Base-by-base conservation (phyloP, 2,888 invertebrate genomes). In the Mythimna impura region DNA sequence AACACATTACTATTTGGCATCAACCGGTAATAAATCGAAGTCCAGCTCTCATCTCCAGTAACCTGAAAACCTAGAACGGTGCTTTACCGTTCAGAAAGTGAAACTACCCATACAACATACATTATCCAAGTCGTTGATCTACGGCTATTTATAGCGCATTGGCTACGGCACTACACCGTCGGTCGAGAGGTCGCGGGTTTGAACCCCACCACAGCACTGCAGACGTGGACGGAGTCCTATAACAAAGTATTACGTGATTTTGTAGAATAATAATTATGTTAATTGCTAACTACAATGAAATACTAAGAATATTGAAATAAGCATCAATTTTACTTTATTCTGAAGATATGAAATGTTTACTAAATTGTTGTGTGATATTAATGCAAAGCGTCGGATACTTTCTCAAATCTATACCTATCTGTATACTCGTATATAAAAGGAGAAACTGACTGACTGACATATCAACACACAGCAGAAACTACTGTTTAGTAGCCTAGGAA, bases 101-200 rank as follows among this genome's bases (percentile, higher is more conserved):
- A 75, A 75, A 76, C 55, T 61, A 25, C 17, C n/a, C 22, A 2
- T 12, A 25, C 43, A 66, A n/a, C 40, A 40, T 40, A 14, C 66
- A 17, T 22, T n/a, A 30, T 17, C 1, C 36, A 36, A 40, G 67
- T 4, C 34, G 12, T 12, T 25, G 1, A n/a, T 22, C 12, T 20
- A 22, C 1, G 20, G 36, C 47, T 75, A 75, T 75, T 22, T 61
- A 74, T 75, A 74, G 67, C 30, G 47, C 22, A 50, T 40, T n/a
- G 60, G 47, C 54, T 30, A 12, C 43, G 20, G 30, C 22, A 50
- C 10, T 7, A 50, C 60, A 2, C 22, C 1, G 50, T 20, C 40
- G 61, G 61, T 58, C 62, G 40, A 75, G 67, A 75, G 75, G 76
- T 75, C 76, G 62, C 17, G 62, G 47, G 57, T 68, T 75, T n/a